A percentile compares a stretch with the other conserved stretches of the same genome.
Evolutionary conservation across 2,888 invertebrate genomes (phyloP).

Genomic region (Zele albiditarsus): DNA sequence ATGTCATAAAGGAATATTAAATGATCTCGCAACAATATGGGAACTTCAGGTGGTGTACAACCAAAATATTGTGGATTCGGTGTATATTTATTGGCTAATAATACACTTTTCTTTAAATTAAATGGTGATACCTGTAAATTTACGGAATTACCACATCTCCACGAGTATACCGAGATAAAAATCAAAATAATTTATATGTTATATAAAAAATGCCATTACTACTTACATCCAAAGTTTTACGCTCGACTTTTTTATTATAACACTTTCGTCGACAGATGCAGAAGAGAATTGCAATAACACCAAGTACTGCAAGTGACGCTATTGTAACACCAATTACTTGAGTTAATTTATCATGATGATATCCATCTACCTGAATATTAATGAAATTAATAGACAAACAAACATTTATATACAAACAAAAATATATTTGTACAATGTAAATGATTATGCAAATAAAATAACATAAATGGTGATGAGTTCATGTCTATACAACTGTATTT

Average conservation of each 20-base stretch:
- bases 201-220: not conserved
- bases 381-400: conserved; percentile 17
- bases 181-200: conserved; percentile 13
- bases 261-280: conserved; percentile 43
- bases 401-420: conserved; percentile 10
- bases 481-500: not conserved
- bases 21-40: conserved; percentile 78
- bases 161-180: not conserved
- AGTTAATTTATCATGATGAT: conserved; percentile 60
- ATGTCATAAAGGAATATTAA: conserved; percentile 84
- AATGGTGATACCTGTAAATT: conserved; percentile 76
- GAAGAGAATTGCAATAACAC: conserved; percentile 34
- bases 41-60: conserved; percentile 74
- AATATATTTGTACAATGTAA: conserved; percentile 1
- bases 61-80: conserved; percentile 85
- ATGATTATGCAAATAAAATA: not conserved
- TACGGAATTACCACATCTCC: conserved; percentile 32
- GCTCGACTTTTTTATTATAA: conserved; percentile 45
- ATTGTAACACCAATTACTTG: conserved; percentile 65
- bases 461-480: not conserved
- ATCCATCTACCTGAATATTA: conserved; percentile 62
- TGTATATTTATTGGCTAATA: conserved; percentile 83
- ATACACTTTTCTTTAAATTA: conserved; percentile 75
- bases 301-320: conserved; percentile 59
- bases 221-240: conserved; percentile 46